phyloP scores from a whole-genome alignment of 2,888 invertebrate species.

The Bombylius discolor region DNA sequence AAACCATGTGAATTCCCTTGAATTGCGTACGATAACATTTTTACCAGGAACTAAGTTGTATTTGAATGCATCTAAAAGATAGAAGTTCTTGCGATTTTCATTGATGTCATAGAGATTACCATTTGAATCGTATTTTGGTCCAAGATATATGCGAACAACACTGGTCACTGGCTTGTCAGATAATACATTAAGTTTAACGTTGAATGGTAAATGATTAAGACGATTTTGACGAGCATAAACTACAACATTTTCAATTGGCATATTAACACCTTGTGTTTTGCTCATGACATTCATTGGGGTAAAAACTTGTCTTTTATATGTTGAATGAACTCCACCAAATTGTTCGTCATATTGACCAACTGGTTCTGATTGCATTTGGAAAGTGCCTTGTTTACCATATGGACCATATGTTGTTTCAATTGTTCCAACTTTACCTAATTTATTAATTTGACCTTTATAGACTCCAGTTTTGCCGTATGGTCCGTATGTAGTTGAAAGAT shows the following conservation, averaged over 20 bases:
- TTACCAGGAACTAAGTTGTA: conserved; percentile 48
- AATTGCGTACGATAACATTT: conserved; percentile 54
- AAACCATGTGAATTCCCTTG: conserved; percentile 50
- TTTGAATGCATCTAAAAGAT: conserved; percentile 50
- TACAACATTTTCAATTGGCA: conserved; percentile 25
- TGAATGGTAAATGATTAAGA: conserved; percentile 52
- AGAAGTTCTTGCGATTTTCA: conserved; percentile 47
- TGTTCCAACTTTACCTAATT: background rate
- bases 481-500: background rate
- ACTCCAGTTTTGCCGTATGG: background rate
- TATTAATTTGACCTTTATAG: background rate
- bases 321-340: background rate
- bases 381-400: background rate
- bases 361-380: background rate
- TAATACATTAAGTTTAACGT: conserved; percentile 41
- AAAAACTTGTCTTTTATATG: background rate
- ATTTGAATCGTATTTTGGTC: conserved; percentile 51
- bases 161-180: conserved; percentile 45
- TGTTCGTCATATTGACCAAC: background rate
- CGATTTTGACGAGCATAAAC: conserved; percentile 47
- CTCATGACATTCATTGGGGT: background rate
- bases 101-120: conserved; percentile 45
- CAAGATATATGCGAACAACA: conserved; percentile 53
- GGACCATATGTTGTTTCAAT: background rate
- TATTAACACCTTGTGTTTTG: conserved; percentile 11